Conservation (phyloP, 2,113 vertebrate species). For the Arenaria interpres region DNA sequence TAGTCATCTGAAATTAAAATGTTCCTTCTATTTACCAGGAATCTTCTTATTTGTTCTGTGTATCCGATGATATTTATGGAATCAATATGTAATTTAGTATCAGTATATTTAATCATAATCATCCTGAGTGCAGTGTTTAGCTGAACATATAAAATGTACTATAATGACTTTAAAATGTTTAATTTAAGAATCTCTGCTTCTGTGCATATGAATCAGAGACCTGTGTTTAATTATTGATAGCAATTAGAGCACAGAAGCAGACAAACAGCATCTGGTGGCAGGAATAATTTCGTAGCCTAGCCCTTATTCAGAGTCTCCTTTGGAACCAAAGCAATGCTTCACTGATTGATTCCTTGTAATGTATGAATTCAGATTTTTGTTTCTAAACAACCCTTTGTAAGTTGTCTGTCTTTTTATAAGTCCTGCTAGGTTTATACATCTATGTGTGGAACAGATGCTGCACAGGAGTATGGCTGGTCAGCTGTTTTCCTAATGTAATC, state of each 20-base stretch:
- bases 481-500: neutral
- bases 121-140: slow-evolving; percentile 64
- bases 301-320: neutral
- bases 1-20: slow-evolving; percentile 66
- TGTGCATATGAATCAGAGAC: slow-evolving; percentile 77
- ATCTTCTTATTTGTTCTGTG: slow-evolving; percentile 64
- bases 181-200: slow-evolving; percentile 76
- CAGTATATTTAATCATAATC: slow-evolving; percentile 76
- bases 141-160: slow-evolving; percentile 72
- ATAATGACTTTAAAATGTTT: slow-evolving; percentile 80
- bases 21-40: slow-evolving; percentile 38
- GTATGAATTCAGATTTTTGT: neutral
- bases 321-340: slow-evolving; percentile 26
- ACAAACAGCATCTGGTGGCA: slow-evolving; percentile 80
- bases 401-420: neutral
- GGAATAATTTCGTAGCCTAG: slow-evolving; percentile 47
- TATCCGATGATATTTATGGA: slow-evolving; percentile 71
- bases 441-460: neutral
- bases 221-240: slow-evolving; percentile 81
- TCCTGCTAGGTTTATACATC: neutral
- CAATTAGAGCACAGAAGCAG: slow-evolving; percentile 79
- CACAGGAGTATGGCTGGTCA: neutral
- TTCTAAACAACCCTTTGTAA: neutral
- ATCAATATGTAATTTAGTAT: slow-evolving; percentile 76
- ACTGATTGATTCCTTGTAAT: slow-evolving; percentile 14